A percentile compares a stretch with the other conserved stretches of the same genome.
Conservation (phyloP, 2,888 invertebrate genomes). For the Amblyjoppa fuscipennis region DNA sequence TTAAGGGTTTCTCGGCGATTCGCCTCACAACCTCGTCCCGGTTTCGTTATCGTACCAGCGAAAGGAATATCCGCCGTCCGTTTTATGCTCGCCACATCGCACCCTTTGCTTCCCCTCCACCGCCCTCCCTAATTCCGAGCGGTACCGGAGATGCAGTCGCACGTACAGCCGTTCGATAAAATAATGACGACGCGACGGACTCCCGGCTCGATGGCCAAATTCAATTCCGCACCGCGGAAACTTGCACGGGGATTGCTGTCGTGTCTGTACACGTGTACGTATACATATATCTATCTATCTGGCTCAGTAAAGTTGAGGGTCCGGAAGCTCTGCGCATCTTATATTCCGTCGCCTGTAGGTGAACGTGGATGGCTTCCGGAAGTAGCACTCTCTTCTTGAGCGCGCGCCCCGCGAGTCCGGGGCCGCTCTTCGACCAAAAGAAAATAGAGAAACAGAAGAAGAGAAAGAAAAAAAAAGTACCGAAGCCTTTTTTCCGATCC, state of each 20-base stretch:
- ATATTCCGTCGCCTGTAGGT: conserved; percentile 60
- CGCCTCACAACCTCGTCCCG: not conserved
- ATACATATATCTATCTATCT: conserved; percentile 15
- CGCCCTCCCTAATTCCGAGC: not conserved
- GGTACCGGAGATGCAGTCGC: conserved; percentile 31
- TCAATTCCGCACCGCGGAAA: conserved; percentile 67
- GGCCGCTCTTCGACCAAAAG: not conserved
- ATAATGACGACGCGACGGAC: conserved; percentile 65
- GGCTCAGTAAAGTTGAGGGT: conserved; percentile 11
- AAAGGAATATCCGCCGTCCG: not conserved
- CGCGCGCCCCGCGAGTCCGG: conserved; percentile 1
- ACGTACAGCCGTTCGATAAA: conserved; percentile 66
- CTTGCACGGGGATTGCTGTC: conserved; percentile 40
- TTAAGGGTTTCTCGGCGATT: not conserved
- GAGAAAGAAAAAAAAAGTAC: not conserved
- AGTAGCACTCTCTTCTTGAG: conserved; percentile 51
- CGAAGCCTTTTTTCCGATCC: not conserved
- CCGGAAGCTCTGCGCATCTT: conserved; percentile 46
- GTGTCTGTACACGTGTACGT: conserved; percentile 27
- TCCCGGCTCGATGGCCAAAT: conserved; percentile 65
- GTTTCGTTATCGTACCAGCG: conserved; percentile 10
- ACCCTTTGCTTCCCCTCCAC: not conserved
- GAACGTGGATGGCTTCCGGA: conserved; percentile 62
- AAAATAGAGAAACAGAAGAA: conserved; percentile 7
- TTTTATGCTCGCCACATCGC: not conserved